These are phyloP conservation scores for Heliconius ismenius DNA, from an alignment of 2,888 invertebrate species.

Conservation along the genomic window DNA sequence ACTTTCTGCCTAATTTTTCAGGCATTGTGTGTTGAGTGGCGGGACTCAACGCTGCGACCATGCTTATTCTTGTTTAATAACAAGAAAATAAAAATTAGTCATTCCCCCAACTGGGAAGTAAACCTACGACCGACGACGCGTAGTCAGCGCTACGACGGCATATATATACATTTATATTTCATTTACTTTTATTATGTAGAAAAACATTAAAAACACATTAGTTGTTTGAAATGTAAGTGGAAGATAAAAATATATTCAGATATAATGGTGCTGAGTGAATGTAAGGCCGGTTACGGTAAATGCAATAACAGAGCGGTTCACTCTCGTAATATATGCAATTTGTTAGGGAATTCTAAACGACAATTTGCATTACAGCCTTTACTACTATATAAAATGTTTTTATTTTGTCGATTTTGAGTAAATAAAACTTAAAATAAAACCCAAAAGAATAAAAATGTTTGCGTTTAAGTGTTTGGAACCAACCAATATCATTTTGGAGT, in stretches of 20 bases:
- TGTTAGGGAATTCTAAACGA: neutral
- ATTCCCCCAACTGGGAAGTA: neutral
- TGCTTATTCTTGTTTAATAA: neutral
- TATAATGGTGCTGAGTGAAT: neutral
- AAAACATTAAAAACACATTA: conserved; percentile 24
- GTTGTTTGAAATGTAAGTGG: conserved; percentile 16
- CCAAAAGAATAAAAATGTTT: no score
- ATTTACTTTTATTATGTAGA: neutral
- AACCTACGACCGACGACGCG: neutral
- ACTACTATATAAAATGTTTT: neutral
- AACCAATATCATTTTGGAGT: no score
- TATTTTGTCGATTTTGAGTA: neutral
- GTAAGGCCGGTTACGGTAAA: neutral
- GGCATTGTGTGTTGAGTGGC: neutral
- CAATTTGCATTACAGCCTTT: conserved; percentile 2
- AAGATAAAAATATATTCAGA: conserved; percentile 18
- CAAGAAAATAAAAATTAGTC: neutral
- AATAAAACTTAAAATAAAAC: no score
- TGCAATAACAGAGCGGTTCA: neutral
- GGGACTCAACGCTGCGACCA: neutral
- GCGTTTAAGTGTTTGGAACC: no score
- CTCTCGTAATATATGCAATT: conserved; percentile 16
- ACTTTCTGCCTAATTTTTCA: neutral
- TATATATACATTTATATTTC: neutral
- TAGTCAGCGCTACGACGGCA: neutral